Conservation (phyloP, 2,113 vertebrate species). For the Peucedramus taeniatus region DNA sequence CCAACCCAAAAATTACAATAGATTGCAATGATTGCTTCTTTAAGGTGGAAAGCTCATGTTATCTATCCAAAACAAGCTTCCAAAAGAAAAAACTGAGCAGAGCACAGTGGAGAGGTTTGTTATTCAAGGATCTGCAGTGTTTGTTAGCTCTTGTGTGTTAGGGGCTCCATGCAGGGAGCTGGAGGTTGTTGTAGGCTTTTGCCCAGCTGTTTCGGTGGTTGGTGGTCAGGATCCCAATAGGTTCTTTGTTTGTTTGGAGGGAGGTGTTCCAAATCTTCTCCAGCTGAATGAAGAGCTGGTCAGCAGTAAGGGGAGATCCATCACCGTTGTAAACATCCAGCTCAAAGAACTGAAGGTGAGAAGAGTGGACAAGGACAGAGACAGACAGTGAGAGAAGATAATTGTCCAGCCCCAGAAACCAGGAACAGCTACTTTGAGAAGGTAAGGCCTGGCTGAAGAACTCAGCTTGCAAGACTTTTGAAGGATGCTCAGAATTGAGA, state of each 20-base stretch:
- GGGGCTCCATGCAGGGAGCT: too few species aligned
- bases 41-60: neutral
- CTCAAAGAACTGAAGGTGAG: conserved; percentile 85
- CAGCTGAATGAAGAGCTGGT: conserved; percentile 91
- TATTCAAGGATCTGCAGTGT: neutral
- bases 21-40: neutral
- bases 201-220: conserved; percentile 97
- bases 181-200: conserved; percentile 92
- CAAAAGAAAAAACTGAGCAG: neutral
- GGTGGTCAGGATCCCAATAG: conserved; percentile 92
- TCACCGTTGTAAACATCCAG: conserved; percentile 94
- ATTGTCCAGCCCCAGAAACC: neutral
- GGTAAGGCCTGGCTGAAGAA: neutral
- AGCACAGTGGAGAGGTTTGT: neutral
- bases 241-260: conserved; percentile 96
- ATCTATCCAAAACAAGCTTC: neutral
- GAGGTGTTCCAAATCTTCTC: conserved; percentile 99
- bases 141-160: neutral
- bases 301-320: conserved; percentile 82
- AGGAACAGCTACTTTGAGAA: neutral
- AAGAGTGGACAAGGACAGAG: neutral
- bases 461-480: neutral
- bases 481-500: neutral
- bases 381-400: neutral
- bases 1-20: neutral